Percentiles rank a stretch among this genome's conserved stretches.
These are phyloP conservation scores for Philonicus albiceps DNA, from an alignment of 2,888 invertebrate genomes.

Conservation along the genomic window DNA sequence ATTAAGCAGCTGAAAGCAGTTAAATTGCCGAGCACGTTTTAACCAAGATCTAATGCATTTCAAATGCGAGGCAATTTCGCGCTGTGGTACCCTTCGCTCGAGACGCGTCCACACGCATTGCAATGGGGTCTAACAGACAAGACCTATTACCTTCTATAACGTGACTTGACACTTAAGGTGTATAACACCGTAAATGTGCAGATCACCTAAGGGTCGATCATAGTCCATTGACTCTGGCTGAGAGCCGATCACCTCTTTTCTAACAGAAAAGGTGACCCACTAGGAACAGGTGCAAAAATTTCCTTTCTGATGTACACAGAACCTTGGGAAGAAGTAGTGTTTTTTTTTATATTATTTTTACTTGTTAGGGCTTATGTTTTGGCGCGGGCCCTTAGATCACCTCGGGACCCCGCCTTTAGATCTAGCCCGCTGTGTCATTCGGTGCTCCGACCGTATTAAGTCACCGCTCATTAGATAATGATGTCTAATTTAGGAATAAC, in stretches of 20 bases:
- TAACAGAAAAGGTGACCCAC: neutral
- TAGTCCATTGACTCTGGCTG: constrained; percentile 27
- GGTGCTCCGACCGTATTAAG: constrained; percentile 26
- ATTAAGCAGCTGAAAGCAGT: neutral
- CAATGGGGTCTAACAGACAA: neutral
- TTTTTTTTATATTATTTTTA: neutral
- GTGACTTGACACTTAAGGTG: constrained; percentile 18
- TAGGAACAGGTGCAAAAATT: constrained; percentile 26
- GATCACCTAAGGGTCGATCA: neutral
- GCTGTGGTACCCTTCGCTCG: neutral
- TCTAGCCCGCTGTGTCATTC: constrained; percentile 36
- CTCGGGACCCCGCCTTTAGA: constrained; percentile 1
- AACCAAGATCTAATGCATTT: neutral
- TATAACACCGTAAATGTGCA: neutral
- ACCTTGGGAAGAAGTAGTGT: neutral
- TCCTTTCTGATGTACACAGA: neutral
- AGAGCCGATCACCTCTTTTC: constrained; percentile 7
- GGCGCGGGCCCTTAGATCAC: constrained; percentile 20
- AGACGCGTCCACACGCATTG: neutral
- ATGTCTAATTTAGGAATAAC: constrained; percentile 31
- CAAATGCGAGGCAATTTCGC: neutral
- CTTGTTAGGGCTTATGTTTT: neutral
- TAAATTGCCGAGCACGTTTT: neutral
- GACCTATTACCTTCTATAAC: neutral
- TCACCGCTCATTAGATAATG: constrained; percentile 41